Evolutionary conservation across 2,888 invertebrate genomes (phyloP).

Genomic region (Pediacus dermestoides): DNA sequence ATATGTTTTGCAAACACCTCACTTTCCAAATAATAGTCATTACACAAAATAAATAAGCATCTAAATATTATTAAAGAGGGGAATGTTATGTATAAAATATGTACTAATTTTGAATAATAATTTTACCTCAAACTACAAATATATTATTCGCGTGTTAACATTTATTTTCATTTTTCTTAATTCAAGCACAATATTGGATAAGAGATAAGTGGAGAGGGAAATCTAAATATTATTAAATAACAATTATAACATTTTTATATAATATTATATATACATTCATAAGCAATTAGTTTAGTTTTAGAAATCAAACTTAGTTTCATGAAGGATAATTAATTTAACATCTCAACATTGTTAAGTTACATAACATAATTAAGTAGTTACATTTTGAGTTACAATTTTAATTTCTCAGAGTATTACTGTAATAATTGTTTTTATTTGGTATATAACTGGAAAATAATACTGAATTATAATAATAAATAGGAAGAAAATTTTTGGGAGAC

Average conservation of each 20-base stretch:
- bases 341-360: too few relatives aligned
- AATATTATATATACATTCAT: slow-evolving; percentile 30
- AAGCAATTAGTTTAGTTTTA: slow-evolving; percentile 5
- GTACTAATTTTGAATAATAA: slow-evolving; percentile 22
- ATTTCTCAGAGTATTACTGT: too few relatives aligned
- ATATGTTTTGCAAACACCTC: too few relatives aligned
- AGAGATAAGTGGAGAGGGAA: slow-evolving; percentile 20
- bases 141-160: slow-evolving; percentile 17
- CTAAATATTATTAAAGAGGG: slow-evolving; percentile 16
- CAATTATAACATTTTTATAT: slow-evolving; percentile 27
- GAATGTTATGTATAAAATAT: slow-evolving; percentile 31
- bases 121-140: slow-evolving; percentile 17
- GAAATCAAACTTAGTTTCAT: slow-evolving; percentile 4
- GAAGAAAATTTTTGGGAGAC: too few relatives aligned
- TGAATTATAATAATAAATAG: too few relatives aligned
- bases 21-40: too few relatives aligned
- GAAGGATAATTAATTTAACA: too few relatives aligned
- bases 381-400: too few relatives aligned
- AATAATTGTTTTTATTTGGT: too few relatives aligned
- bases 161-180: slow-evolving; percentile 18
- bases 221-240: slow-evolving; percentile 17
- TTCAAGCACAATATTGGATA: slow-evolving; percentile 33
- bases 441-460: too few relatives aligned
- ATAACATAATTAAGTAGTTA: too few relatives aligned
- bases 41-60: slow-evolving; percentile 6